Base-by-base conservation (phyloP, 2,113 vertebrate genomes). In the Bubo scandiacus region DNA sequence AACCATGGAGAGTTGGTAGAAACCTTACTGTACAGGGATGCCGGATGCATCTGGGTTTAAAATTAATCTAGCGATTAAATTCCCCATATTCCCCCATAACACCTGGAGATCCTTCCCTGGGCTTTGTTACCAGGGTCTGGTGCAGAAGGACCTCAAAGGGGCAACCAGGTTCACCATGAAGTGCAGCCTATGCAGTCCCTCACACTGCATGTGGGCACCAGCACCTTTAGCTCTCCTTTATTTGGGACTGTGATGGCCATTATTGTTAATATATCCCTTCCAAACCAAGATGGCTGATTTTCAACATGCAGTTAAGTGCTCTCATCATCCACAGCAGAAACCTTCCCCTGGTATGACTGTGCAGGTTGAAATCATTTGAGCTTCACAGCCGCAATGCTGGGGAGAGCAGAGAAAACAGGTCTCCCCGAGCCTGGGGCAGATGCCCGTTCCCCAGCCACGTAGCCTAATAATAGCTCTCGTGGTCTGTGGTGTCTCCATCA, bases 351-450 rank as follows among this genome's bases (percentile, higher is more conserved):
- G 57, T 73, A 82, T 96, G 62, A 66, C n/a, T 77, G 15, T 94
- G 47, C 66, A 93, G 80, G 67, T 78, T 87, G 90, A 96, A 95
- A 90, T 90, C 5, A 51, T 70, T 54, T 65, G 90, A 77, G 29
- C 59, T 72, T 92, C 47, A n/a, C 8, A 71, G 58, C 25, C 3
- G 2, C 0, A 0, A 25, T 52, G n/a, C 26, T 3, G 6, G 38
- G 32, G 51, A 86, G 29, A 77, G 27, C 34, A 57, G 34, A 1
- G 5, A 61, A 27, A 54, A 15, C 40, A 32, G 11, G 12, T 58
- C 2, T 73, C 19, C 58, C 36, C 0, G 3, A 63, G 62, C 14
- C 30, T 68, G 49, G 17, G 40, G 30, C 58, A 88, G 40, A 67
- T 2, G 2, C 12, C 7, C 4, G 1, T 57, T 75, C 58, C 55